Evolutionary conservation across 2,797 vertebrate species (phyloP), one percentile per base, ranked within the genome.

Genomic region (Rhinoraja longicauda): DNA sequence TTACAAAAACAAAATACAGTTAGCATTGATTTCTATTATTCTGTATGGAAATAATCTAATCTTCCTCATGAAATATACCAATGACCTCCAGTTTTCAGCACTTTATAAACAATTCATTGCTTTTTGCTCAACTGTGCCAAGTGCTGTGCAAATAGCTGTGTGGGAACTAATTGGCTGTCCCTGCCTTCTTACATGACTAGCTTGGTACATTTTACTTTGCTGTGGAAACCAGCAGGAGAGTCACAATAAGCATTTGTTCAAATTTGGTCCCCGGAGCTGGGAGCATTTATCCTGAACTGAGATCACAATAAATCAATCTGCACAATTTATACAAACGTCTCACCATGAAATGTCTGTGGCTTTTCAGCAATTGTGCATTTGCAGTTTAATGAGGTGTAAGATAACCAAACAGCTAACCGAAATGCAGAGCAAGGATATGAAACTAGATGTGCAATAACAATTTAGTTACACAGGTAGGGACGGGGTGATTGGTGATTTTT

Each of bases 91-190:
- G 59, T n/a, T 88, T 88, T 67, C 84, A 36, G 15, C 32, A 17
- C 62, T 88, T 88, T 67, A 67, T 88, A 64, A 88, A 88, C 84
- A 88, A 88, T 88, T 67, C n/a, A 67, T 88, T 32, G 59, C 15
- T 64, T 88, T 88, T 36, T 88, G 62, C 59, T 88, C 84, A n/a
- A 32, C 84, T 88, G 59, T 36, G 59, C 84, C n/a, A 88, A 88
- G n/a, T 67, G 36, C 84, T 88, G 84, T 67, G 64, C 67, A 64
- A 67, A 88, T 67, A 88, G 84, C 15, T 88, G 62, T 88, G 84
- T 88, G 84, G 84, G 84, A 67, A 88, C 84, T 88, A 88, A 88
- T 88, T 88, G 84, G 84, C 64, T 88, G 59, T 32, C 84, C 62
- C 84, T 64, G 64, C 84, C 84, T 88, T 67, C 62, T 64, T 67